Base-by-base conservation (phyloP, 2,797 vertebrate genomes). In the Bradypodion ventrale region DNA sequence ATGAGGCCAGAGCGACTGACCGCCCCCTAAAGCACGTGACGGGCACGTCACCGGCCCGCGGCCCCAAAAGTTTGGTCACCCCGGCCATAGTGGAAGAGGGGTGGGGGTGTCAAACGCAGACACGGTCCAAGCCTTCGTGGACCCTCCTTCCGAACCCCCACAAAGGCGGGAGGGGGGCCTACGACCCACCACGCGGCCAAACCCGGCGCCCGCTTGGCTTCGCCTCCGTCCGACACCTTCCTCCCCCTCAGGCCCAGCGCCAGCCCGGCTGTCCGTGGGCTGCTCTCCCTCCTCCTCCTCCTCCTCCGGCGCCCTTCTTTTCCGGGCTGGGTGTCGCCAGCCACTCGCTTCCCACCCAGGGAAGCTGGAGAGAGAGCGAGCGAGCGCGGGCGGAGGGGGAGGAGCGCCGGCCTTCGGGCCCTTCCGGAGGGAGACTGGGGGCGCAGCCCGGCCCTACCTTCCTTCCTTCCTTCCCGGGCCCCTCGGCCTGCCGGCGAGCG, bases 401-500 rank as follows among this genome's bases (percentile, higher is more conserved):
- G 37, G 32, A 25, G 23, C 7, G 44, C 9, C 35, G 5, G n/a
- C n/a, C 44, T 37, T 29, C 78, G 82, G 68, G 1, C 40, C 59
- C 59, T 56, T 75, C 49, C 1, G 15, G 23, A 35, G 21, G 52
- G 32, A 52, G 68, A 35, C n/a, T n/a, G 16, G 9, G 32, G 1
- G 7, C 1, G 4, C 32, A 4, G 52, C 42, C 37, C 5, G 10
- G 21, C 0, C 25, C 8, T 66, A 9, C 13, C 60, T 7, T 8
- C 56, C 56, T n/a, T 52, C 73, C 32, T 21, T 65, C 70, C 72
- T 49, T 46, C 37, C 80, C 63, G 80, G 85, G 79, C 74, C 79
- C 85, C 80, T 73, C 37, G 85, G 80, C 85, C 80, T 73, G 81
- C 80, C 62, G 15, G 81, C 88, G 87, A 59, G 75, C 74, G 77